Evolutionary conservation across 2,113 vertebrate species (phyloP), one percentile per base, ranked within the genome.

Genomic region (Aptenodytes forsteri): DNA sequence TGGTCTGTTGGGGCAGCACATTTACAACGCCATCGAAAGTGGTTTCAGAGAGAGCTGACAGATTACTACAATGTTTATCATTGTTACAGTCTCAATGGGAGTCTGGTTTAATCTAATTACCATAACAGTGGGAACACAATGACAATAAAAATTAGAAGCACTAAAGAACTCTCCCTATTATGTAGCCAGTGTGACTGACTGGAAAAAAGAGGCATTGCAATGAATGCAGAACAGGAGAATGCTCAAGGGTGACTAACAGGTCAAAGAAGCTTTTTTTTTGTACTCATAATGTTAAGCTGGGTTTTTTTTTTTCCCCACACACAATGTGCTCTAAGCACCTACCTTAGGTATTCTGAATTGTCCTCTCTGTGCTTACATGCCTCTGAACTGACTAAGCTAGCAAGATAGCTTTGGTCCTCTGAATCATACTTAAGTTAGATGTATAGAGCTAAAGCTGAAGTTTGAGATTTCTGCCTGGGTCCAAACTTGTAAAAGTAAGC

Each of bases 61-160:
- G 76, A 72, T 89, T 67, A 65, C 71, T 76, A 52, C 73, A 72
- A 29, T 82, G 83, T 91, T 89, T 91, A 76, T 75, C 65, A 72
- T 87, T 94, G 90, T 92, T 87, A 76, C 44, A 72, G 86, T 67
- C 91, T 87, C 92, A 20, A 25, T 87, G 73, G 94, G 73, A 96
- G 83, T 69, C 89, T 82, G 87, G 21, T 52, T 94, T 93, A 82
- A 94, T 92, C 87, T 78, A 87, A 96, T 97, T 92, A 96, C 38
- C 81, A 22, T 56, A 56, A 89, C 73, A 93, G 87, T 85, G 73
- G 69, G 84, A 85, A 88, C 44, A 87, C 52, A 82, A 18, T 65
- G 77, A 65, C 86, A 91, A 89, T 85, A 89, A 94, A 78, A 94
- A 91, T 89, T 47, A 95, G 89, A 59, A 71, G 65, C 47, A 26